A percentile compares a stretch with the other conserved stretches of the same genome.
Evolutionary conservation across 2,888 invertebrate species (phyloP).

Genomic region (Drosophila stalkeri): DNA sequence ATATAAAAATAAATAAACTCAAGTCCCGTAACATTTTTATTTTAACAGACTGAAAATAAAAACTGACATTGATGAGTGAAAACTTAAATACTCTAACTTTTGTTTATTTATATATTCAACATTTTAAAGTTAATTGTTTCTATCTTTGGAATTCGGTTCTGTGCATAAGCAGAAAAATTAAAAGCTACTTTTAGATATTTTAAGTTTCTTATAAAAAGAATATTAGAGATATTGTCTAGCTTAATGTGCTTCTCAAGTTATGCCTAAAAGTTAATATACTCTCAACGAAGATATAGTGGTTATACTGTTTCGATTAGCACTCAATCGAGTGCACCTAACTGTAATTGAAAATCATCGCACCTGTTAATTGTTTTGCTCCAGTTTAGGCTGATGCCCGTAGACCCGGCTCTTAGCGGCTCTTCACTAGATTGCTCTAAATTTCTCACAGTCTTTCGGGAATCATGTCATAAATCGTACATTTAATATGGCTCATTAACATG

Average conservation of each 20-base stretch:
- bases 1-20: slow-evolving; percentile 16
- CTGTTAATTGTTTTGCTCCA: slow-evolving; percentile 74
- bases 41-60: neutral
- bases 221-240: too few species aligned
- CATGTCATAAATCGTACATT: slow-evolving; percentile 27
- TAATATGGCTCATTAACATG: slow-evolving; percentile 52
- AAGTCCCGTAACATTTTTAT: slow-evolving; percentile 15
- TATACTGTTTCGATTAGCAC: slow-evolving; percentile 63
- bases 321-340: slow-evolving; percentile 72
- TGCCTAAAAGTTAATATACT: neutral
- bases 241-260: too few species aligned
- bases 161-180: neutral
- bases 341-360: slow-evolving; percentile 52
- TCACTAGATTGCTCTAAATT: slow-evolving; percentile 39
- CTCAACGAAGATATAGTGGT: neutral
- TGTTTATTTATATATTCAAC: neutral
- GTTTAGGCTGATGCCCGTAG: neutral
- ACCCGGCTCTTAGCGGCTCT: neutral
- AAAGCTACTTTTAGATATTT: too few species aligned
- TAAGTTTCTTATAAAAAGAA: too few species aligned
- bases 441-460: slow-evolving; percentile 21
- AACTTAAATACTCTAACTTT: neutral
- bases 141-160: neutral
- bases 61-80: neutral
- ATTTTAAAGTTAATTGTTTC: neutral